Conservation (phyloP, 1,140 invertebrate genomes). For the Ips typographus region DNA sequence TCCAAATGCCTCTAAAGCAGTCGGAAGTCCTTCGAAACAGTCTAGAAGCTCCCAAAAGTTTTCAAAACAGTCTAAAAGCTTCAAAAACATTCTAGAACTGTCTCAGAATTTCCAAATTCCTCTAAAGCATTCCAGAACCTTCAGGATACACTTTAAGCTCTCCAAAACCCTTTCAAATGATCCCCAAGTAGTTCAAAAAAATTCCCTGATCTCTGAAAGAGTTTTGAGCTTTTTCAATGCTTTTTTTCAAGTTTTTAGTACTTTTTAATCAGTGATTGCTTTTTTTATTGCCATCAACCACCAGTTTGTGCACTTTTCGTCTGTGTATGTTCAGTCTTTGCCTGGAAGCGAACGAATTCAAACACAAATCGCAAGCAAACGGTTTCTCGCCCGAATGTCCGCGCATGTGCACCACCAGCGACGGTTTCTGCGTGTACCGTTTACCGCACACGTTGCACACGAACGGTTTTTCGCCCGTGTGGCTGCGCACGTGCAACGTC, state of each 20-base stretch:
- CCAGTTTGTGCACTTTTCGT: slow-evolving; percentile 34
- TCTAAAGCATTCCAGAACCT: no score
- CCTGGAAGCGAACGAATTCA: slow-evolving; percentile 51
- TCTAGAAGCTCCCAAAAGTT: no score
- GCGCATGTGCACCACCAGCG: slow-evolving; percentile 68
- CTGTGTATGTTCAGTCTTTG: slow-evolving; percentile 41
- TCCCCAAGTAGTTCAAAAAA: no score
- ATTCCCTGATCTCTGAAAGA: no score
- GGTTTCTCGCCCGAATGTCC: slow-evolving; percentile 56
- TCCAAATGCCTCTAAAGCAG: no score
- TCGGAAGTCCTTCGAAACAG: no score
- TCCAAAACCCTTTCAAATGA: no score
- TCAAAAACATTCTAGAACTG: no score
- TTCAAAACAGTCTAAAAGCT: no score
- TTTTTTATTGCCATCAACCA: slow-evolving; percentile 10
- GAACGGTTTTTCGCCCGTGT: slow-evolving; percentile 71
- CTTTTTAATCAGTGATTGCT: background rate
- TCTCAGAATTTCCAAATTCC: no score
- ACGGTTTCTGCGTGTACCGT: slow-evolving; percentile 66
- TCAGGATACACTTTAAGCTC: no score
- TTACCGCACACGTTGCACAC: slow-evolving; percentile 61
- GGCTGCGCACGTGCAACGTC: slow-evolving; percentile 60
- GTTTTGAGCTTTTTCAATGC: background rate
- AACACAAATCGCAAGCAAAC: slow-evolving; percentile 53
- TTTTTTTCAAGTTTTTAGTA: background rate